A percentile compares a stretch with the other conserved stretches of the same genome.
Evolutionary conservation across 2,113 vertebrate genomes (phyloP).

Genomic region (Chunga burmeisteri): DNA sequence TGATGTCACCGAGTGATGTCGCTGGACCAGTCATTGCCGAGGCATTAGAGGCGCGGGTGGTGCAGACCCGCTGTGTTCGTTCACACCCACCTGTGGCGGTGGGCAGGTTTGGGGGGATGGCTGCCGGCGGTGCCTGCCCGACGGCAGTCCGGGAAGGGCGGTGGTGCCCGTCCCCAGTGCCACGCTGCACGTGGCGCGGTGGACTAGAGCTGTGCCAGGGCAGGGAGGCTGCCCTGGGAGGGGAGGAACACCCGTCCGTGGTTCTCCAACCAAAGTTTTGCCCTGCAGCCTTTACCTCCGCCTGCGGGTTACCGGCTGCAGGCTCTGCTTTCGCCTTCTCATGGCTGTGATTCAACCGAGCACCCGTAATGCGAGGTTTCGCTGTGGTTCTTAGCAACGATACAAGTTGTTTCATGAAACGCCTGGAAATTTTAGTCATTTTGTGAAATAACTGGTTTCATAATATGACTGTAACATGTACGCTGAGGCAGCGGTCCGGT

Average conservation of each 20-base stretch:
- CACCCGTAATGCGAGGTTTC: not conserved
- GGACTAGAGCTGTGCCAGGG: not conserved
- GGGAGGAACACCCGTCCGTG: fast-evolving
- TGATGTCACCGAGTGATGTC: not conserved
- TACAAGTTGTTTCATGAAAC: not conserved
- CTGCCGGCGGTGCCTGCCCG: not conserved
- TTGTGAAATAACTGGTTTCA: constrained; percentile 48
- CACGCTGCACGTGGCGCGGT: fast-evolving
- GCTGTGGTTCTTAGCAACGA: not conserved
- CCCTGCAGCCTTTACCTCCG: fast-evolving
- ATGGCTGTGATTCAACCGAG: not conserved
- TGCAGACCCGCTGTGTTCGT: fast-evolving
- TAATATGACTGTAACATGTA: not conserved
- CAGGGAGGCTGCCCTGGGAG: fast-evolving
- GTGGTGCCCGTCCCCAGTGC: not conserved
- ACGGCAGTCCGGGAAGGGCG: fast-evolving
- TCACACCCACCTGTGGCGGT: fast-evolving
- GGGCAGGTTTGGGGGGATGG: not conserved
- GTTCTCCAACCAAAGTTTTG: fast-evolving
- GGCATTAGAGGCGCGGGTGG: not conserved
- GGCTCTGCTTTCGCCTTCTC: not conserved
- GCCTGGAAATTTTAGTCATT: constrained; percentile 32
- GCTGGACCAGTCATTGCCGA: too few relatives aligned
- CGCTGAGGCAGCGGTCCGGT: not conserved
- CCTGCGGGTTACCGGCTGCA: fast-evolving